phyloP scores from a whole-genome alignment of 2,888 invertebrate genomes.

The Drosophila meridiana region DNA sequence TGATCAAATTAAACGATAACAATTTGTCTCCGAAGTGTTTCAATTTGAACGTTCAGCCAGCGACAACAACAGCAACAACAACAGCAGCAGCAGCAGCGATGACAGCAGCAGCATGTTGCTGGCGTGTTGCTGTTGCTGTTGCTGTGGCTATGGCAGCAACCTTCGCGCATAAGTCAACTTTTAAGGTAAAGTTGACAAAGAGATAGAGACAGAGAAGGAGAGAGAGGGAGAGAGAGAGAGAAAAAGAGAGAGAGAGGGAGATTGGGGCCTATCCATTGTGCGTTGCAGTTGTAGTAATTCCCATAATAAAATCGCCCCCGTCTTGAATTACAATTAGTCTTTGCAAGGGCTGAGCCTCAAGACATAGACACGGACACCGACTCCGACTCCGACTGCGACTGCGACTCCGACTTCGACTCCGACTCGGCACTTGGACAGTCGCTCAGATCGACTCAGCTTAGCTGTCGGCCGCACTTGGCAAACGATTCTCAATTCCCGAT shows the following conservation, averaged over 20 bases:
- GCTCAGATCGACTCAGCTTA: constrained; percentile 10
- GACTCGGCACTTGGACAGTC: constrained; percentile 17
- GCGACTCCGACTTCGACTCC: constrained; percentile 5
- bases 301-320: constrained; percentile 84
- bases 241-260: not conserved
- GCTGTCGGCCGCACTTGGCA: constrained; percentile 30
- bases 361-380: constrained; percentile 12
- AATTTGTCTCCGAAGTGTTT: constrained; percentile 85
- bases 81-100: constrained; percentile 42
- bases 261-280: constrained; percentile 34
- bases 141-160: constrained; percentile 41
- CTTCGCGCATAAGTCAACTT: constrained; percentile 76
- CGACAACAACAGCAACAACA: constrained; percentile 36
- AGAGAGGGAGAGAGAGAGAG: not conserved
- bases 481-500: constrained; percentile 32
- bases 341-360: constrained; percentile 61
- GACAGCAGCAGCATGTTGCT: constrained; percentile 24
- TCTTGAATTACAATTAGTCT: constrained; percentile 84
- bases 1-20: constrained; percentile 85
- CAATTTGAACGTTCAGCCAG: constrained; percentile 79
- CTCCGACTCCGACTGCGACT: not conserved
- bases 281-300: constrained; percentile 80
- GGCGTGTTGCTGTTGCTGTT: constrained; percentile 39
- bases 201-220: not conserved
- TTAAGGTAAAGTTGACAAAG: constrained; percentile 59